Base-by-base conservation (phyloP, 2,113 vertebrate genomes). In the Platanista minor region DNA sequence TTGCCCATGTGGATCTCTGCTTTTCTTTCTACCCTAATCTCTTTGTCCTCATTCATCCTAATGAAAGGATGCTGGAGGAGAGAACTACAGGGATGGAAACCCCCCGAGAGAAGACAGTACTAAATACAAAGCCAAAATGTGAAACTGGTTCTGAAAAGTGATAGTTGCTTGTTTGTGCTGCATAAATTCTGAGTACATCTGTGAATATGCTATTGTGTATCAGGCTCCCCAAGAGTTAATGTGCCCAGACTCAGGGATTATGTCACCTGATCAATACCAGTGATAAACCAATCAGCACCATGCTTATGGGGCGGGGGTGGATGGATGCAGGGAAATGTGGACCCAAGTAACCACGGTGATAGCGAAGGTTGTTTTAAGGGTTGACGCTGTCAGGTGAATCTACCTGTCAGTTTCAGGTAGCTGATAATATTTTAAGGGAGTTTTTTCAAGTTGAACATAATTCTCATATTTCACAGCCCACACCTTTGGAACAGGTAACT, bases 401-500 rank as follows among this genome's bases (percentile, higher is more conserved):
- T 46, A 33, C 41, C 33, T 52, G 20, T 93, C 54, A 83, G 15
- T 9, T 39, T 54, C 41, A 84, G 52, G 57, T 27, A 43, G 61
- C 46, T 78, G 92, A 62, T 49, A 14, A 1, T 69, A 71, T 90
- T 97, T 94, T 39, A 95, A 78, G 39, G n/a, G 46, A 82, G 21
- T 23, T 95, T 94, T 94, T 96, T 86, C 80, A 87, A 77, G 52
- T 77, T 62, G 66, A 81, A 67, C 66, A 29, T 85, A 90, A 9
- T 90, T 85, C 29, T 97, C 66, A 52, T 90, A 43, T 95, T 97
- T 95, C 71, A 41, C 49, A 83, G 90, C 18, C 52, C n/a, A 29
- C 74, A n/a, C 4, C 74, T 71, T 75, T 94, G 64, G 29, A 90
- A 27, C 14, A 41, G 31, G 29, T 41, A 77, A 31, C 39, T 59